phyloP scores from a whole-genome alignment of 2,113 vertebrate species.

The Nibea coibor region DNA sequence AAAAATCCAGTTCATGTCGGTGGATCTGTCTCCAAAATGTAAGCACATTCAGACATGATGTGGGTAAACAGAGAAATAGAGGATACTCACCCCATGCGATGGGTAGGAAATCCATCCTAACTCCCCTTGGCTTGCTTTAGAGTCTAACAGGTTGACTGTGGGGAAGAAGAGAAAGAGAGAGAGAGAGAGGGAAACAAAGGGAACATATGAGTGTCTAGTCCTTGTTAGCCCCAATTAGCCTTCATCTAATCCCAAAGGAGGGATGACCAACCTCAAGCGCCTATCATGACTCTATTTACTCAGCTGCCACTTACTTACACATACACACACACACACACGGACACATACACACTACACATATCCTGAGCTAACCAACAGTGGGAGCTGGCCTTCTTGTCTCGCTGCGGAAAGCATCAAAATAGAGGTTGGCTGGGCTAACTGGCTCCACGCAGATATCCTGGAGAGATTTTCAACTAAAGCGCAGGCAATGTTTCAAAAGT shows the following conservation, averaged over 20 bases:
- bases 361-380: conserved; percentile 48
- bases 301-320: conserved; percentile 76
- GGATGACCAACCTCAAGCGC: conserved; percentile 66
- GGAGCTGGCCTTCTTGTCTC: conserved; percentile 35
- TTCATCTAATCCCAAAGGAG: conserved; percentile 68
- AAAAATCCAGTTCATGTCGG: conserved; percentile 14
- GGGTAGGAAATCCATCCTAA: conserved; percentile 99
- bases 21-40: conserved; percentile 29
- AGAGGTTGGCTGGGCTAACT: conserved; percentile 14
- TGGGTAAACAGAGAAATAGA: conserved; percentile 28
- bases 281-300: conserved; percentile 80
- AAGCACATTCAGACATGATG: conserved; percentile 32
- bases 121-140: conserved; percentile 98
- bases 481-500: conserved; percentile 35
- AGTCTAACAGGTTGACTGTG: conserved; percentile 98
- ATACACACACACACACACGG: conserved; percentile 27
- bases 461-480: conserved; percentile 20
- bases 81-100: conserved; percentile 94
- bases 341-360: conserved; percentile 25
- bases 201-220: conserved; percentile 74
- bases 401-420: conserved; percentile 47
- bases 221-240: conserved; percentile 82
- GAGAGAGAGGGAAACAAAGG: conserved; percentile 72
- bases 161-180: conserved; percentile 74
- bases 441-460: conserved; percentile 25